Evolutionary conservation across 2,888 invertebrate species (phyloP).

Genomic region (Tipula unca): DNA sequence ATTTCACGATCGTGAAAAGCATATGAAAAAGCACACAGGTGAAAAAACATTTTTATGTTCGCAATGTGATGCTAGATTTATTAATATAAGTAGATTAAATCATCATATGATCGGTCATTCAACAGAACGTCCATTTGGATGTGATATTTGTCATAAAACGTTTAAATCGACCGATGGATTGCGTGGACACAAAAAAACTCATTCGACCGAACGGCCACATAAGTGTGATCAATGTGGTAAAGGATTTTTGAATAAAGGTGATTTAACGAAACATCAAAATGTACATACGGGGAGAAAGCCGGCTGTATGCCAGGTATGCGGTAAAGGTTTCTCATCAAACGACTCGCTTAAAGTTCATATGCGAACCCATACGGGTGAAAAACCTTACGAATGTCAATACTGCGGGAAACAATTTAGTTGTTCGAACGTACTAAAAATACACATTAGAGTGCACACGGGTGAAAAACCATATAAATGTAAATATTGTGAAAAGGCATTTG

Average conservation of each 20-base stretch:
- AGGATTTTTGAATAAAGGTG: neutral
- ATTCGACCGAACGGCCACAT: neutral
- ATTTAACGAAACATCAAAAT: neutral
- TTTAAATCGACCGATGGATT: conserved; percentile 16
- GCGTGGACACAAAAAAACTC: neutral
- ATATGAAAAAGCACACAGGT: neutral
- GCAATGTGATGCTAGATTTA: neutral
- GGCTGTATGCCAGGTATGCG: neutral
- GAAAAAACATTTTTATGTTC: neutral
- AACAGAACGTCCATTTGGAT: neutral
- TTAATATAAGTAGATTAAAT: conserved; percentile 15
- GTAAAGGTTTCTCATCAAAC: conserved; percentile 1
- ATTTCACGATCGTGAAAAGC: neutral
- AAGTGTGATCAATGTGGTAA: conserved; percentile 17
- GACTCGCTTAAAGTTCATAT: neutral
- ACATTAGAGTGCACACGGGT: neutral
- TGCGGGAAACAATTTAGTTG: neutral
- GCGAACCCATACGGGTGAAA: conserved; percentile 9
- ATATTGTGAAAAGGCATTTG: conserved; percentile 3
- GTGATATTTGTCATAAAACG: neutral
- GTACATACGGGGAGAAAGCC: neutral
- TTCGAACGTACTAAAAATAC: neutral
- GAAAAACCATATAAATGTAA: conserved; percentile 16
- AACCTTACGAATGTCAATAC: neutral
- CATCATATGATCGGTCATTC: neutral